Conservation (phyloP, 2,113 vertebrate species). For the Dendrocopos noguchii region DNA sequence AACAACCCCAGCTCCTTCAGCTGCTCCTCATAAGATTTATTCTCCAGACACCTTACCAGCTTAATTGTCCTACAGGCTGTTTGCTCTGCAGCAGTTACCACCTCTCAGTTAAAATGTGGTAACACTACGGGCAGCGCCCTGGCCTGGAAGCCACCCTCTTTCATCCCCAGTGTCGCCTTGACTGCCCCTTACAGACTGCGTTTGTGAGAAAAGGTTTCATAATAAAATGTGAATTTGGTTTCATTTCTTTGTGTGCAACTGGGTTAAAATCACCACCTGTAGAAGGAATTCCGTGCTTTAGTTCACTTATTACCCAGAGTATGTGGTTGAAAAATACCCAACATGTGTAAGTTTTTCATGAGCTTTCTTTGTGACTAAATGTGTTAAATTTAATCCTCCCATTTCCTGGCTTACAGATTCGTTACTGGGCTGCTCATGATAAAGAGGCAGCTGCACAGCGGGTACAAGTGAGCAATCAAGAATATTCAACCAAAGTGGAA, state of each 20-base stretch:
- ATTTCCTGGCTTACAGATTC: slow-evolving; percentile 79
- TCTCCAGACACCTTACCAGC: no score
- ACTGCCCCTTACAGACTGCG: neutral
- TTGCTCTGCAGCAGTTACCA: no score
- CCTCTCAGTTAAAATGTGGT: no score
- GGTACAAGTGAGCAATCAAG: slow-evolving; percentile 79
- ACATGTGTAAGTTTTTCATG: neutral
- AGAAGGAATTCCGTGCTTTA: neutral
- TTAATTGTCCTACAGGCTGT: no score
- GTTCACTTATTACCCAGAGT: neutral
- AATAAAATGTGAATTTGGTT: neutral
- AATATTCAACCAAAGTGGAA: slow-evolving; percentile 88
- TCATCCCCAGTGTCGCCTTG: no score
- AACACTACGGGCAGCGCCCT: no score
- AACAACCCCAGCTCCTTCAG: no score
- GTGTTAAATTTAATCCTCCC: neutral
- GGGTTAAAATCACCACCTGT: neutral
- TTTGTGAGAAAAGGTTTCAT: neutral
- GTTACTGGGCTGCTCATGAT: slow-evolving; percentile 87
- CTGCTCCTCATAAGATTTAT: no score
- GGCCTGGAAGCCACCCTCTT: no score
- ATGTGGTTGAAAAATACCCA: neutral
- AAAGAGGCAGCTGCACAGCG: slow-evolving; percentile 85
- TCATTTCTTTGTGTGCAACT: neutral
- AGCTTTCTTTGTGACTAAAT: neutral